These are phyloP conservation scores for Atherinosoma microstoma DNA, from an alignment of 2,797 vertebrate species.

Conservation along the genomic window DNA sequence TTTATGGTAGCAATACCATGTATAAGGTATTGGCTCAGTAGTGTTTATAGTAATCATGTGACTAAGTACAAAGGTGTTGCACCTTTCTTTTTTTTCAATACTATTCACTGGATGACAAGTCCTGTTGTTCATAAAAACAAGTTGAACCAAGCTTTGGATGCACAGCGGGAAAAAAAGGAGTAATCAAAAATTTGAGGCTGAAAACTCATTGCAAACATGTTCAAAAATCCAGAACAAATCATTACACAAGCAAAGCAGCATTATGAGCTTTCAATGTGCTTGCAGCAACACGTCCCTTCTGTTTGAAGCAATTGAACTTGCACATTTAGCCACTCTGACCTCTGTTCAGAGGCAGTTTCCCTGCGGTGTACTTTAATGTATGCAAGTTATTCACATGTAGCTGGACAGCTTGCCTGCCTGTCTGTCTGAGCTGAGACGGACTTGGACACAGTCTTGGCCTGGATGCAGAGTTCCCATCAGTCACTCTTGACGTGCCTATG, in stretches of 20 bases:
- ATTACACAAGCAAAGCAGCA: conserved; percentile 38
- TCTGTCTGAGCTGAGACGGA: conserved; percentile 52
- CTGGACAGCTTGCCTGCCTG: conserved; percentile 41
- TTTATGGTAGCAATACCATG: not conserved
- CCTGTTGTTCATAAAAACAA: not conserved
- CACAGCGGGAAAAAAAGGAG: not conserved
- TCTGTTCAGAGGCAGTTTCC: conserved; percentile 62
- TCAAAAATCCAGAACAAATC: conserved; percentile 20
- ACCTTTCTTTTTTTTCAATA: not conserved
- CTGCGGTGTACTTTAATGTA: conserved; percentile 72
- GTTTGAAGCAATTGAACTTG: conserved; percentile 58
- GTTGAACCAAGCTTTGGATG: not conserved
- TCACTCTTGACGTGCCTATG: conserved; percentile 68
- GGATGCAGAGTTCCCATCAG: conserved; percentile 68
- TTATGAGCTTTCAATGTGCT: conserved; percentile 45
- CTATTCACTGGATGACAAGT: not conserved
- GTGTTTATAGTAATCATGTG: not conserved
- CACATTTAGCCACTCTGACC: conserved; percentile 68
- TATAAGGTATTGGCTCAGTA: not conserved
- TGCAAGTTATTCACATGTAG: conserved; percentile 73
- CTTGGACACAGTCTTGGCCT: conserved; percentile 61
- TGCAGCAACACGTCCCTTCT: conserved; percentile 53
- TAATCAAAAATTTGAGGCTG: too few relatives aligned
- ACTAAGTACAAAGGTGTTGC: not conserved
- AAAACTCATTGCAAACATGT: not conserved